These are phyloP conservation scores for Trichoplusia ni DNA, from an alignment of 1,140 invertebrate genomes.

Conservation along the genomic window DNA sequence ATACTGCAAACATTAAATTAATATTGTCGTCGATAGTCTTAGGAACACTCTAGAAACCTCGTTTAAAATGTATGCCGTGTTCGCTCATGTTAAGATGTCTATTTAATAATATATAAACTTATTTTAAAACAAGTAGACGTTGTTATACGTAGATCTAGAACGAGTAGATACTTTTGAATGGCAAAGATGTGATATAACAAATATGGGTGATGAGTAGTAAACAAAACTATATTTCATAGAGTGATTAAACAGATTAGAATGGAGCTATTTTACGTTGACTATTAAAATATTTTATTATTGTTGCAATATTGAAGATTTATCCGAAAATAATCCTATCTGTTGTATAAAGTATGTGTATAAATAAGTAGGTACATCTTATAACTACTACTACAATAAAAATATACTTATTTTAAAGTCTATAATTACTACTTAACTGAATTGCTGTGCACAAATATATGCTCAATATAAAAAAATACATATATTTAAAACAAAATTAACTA, in stretches of 20 bases:
- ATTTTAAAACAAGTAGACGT: slow-evolving; percentile 19
- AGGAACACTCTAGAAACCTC: slow-evolving; percentile 12
- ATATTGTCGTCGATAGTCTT: slow-evolving; percentile 4
- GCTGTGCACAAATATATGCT: slow-evolving; percentile 37
- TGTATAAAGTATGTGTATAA: not conserved
- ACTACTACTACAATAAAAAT: slow-evolving; percentile 10
- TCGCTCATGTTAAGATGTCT: not conserved
- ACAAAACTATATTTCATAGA: slow-evolving; percentile 26
- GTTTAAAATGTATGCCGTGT: not conserved
- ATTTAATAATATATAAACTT: not conserved
- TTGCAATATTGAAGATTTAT: slow-evolving; percentile 28
- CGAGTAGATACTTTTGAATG: slow-evolving; percentile 35
- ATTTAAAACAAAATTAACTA: slow-evolving; percentile 19
- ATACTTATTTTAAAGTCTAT: slow-evolving; percentile 10
- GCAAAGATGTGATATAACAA: slow-evolving; percentile 44
- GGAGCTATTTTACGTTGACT: slow-evolving; percentile 28
- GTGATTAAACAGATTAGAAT: slow-evolving; percentile 15
- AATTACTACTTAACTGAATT: slow-evolving; percentile 18
- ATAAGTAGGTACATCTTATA: no score
- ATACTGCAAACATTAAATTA: no score
- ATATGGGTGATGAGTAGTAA: slow-evolving; percentile 42
- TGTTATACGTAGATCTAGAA: slow-evolving; percentile 32
- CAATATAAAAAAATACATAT: slow-evolving; percentile 22
- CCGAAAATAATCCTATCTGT: not conserved
- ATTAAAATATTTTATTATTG: slow-evolving; percentile 28